Conservation (phyloP, 1,140 invertebrate genomes). For the Caligus rogercresseyi region DNA sequence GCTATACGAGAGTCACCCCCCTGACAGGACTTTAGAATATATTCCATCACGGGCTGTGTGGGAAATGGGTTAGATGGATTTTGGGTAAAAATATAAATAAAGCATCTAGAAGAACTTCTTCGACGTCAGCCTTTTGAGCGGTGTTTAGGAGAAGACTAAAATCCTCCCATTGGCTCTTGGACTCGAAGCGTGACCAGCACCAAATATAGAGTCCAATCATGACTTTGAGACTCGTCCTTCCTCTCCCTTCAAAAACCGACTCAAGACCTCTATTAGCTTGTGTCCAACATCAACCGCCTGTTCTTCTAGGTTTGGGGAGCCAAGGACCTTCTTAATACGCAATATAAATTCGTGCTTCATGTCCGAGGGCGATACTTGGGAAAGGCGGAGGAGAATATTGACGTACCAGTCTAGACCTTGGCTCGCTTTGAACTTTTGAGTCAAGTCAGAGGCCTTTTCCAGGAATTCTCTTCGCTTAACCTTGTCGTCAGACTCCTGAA, state of each 20-base stretch:
- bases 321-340: not conserved
- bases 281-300: not conserved
- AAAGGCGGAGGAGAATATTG: not conserved
- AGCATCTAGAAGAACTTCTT: not conserved
- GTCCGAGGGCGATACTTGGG: not conserved
- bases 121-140: not conserved
- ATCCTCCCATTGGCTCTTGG: not conserved
- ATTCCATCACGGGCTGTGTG: too few relatives aligned
- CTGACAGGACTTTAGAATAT: too few relatives aligned
- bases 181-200: not conserved
- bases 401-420: not conserved
- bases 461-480: not conserved
- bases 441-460: not conserved
- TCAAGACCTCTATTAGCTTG: not conserved
- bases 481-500: not conserved
- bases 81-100: not conserved
- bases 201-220: not conserved
- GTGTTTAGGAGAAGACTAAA: not conserved
- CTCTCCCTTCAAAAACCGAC: not conserved
- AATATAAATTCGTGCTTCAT: not conserved
- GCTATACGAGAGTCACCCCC: too few relatives aligned
- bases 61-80: not conserved
- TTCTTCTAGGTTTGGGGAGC: not conserved
- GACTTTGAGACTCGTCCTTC: not conserved
- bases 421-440: not conserved